Base-by-base conservation (phyloP, 1,140 invertebrate species). In the Aphidius ervi region DNA sequence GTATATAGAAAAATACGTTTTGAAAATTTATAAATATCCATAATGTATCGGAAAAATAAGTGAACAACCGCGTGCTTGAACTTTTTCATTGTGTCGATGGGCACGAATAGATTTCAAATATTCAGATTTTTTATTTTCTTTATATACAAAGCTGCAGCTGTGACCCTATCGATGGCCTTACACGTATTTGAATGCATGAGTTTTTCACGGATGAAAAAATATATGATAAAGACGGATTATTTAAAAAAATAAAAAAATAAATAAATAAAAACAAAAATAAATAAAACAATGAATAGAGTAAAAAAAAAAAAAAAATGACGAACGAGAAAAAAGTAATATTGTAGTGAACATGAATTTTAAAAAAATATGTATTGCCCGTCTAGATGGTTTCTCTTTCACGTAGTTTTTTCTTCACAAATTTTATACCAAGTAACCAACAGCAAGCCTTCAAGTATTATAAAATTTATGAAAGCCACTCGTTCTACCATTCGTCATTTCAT, bases 61-160 rank as follows among this genome's bases (percentile, higher is more conserved):
- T 55, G 61, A 58, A 31, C 48, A 52, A 47, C 48, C 56, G 58
- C 45, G 48, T 54, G 39, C 52, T 41, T 54, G 31, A 16, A 52
- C 39, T 16, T 41, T 9, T 45, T 37, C 23, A 37, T 52, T 52
- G 52, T 20, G 10, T 40, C 52, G 31, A 58, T 48, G 46, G 61
- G 52, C 56, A 55, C 61, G 65, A 68, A 74, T 73, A 70, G 71
- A 73, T 74, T 74, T 74, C 71, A 74, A 74, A 73, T 73, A 73
- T 73, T 71, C 67, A 71, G 67, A 73, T 70, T 73, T 31, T 31
- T 31, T 31, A 3, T 74, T 69, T 69, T 70, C 69, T 64, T 65
- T 68, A 64, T 68, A 65, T 70, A 71, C 68, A 64, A 65, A 70
- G 68, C 42, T 70, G 67, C 70, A 72, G 69, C 68, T 72, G 69